phyloP scores from a whole-genome alignment of 2,797 vertebrate genomes.

The Neosilurus mollespiculum region DNA sequence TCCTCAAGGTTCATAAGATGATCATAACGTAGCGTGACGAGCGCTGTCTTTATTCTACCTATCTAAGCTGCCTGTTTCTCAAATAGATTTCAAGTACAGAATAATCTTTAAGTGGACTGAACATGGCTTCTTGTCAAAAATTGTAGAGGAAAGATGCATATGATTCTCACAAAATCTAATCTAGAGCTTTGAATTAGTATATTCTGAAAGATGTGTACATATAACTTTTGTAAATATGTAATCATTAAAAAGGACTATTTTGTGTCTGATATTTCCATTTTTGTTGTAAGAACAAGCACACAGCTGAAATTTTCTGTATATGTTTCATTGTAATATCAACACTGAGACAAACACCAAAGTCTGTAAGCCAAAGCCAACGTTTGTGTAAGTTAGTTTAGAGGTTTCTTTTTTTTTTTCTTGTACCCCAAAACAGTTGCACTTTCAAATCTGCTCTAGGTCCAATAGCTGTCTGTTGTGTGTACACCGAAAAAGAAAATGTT shows the following conservation, averaged over 20 bases:
- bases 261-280: conserved; percentile 18
- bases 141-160: not conserved
- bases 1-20: not conserved
- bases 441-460: not conserved
- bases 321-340: not conserved
- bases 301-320: conserved; percentile 2
- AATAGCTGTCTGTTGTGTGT: too few relatives aligned
- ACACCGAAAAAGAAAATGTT: too few relatives aligned
- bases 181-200: conserved; percentile 50
- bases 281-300: not conserved
- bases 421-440: not conserved
- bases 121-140: not conserved
- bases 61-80: not conserved
- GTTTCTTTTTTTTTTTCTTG: not conserved
- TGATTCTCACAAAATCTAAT: conserved; percentile 29
- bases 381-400: not conserved
- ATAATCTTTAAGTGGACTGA: not conserved
- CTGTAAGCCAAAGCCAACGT: too few relatives aligned
- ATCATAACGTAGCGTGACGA: not conserved
- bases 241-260: conserved; percentile 48
- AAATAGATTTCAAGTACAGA: conserved; percentile 22
- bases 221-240: conserved; percentile 56
- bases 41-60: not conserved
- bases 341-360: conserved; percentile 4
- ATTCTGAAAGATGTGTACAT: conserved; percentile 52